Percentiles rank a stretch among this genome's conserved stretches.
phyloP scores from a whole-genome alignment of 2,888 invertebrate species.

The Itoplectis maculator region DNA sequence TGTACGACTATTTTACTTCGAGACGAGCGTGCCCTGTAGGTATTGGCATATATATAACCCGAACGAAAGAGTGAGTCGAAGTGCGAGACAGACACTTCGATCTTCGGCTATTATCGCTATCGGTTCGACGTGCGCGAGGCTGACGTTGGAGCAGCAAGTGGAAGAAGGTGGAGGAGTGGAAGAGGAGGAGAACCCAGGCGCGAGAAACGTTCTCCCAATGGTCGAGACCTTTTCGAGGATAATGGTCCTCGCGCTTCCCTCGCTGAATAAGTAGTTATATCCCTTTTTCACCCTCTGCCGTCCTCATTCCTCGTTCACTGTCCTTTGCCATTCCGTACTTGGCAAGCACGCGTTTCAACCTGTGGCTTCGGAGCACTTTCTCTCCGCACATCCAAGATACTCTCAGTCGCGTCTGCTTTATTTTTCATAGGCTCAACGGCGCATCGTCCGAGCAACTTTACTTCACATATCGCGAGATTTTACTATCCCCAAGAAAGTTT shows the following conservation, averaged over 20 bases:
- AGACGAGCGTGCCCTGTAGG: not conserved
- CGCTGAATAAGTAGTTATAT: slow-evolving; percentile 50
- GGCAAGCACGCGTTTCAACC: slow-evolving; percentile 52
- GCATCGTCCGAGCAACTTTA: slow-evolving; percentile 5
- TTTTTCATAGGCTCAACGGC: slow-evolving; percentile 18
- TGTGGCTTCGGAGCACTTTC: slow-evolving; percentile 48
- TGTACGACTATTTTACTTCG: slow-evolving; percentile 44
- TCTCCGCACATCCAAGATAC: slow-evolving; percentile 3
- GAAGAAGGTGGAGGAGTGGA: not conserved
- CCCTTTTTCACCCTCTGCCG: not conserved
- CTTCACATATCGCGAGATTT: slow-evolving; percentile 14
- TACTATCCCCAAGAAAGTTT: slow-evolving; percentile 32
- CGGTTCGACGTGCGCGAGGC: slow-evolving; percentile 57
- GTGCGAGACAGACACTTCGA: slow-evolving; percentile 21
- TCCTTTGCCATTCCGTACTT: slow-evolving; percentile 25
- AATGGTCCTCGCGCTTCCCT: slow-evolving; percentile 25
- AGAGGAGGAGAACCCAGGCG: slow-evolving; percentile 33
- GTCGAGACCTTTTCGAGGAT: slow-evolving; percentile 36
- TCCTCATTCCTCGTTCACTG: slow-evolving; percentile 33
- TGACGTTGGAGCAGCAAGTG: slow-evolving; percentile 53
- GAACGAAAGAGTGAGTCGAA: not conserved
- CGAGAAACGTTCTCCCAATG: slow-evolving; percentile 42
- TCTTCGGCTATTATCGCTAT: slow-evolving; percentile 50
- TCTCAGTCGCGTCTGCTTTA: slow-evolving; percentile 7
- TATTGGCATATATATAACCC: too few relatives aligned